These are phyloP conservation scores for Psilopogon haemacephalus DNA, from an alignment of 2,113 vertebrate genomes.

Conservation along the genomic window DNA sequence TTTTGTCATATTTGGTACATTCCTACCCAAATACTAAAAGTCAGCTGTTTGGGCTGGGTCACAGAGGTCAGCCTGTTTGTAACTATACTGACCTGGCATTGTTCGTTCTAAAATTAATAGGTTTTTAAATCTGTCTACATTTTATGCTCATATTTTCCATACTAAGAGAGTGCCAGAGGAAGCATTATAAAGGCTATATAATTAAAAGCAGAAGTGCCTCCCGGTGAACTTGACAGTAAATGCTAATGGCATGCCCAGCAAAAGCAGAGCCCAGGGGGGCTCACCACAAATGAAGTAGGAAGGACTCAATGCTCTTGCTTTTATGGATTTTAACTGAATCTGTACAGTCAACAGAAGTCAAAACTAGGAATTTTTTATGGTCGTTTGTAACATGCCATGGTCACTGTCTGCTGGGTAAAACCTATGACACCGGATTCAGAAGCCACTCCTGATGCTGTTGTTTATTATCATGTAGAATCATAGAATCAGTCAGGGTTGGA, in stretches of 20 bases:
- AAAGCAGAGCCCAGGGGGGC: background rate
- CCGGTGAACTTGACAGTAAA: constrained; percentile 45
- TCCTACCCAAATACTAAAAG: background rate
- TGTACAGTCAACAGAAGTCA: background rate
- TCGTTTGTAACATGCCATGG: background rate
- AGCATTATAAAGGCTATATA: constrained; percentile 17
- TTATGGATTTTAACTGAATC: background rate
- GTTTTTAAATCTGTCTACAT: constrained; percentile 43
- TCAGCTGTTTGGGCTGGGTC: constrained; percentile 26
- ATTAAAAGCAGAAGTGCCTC: constrained; percentile 57
- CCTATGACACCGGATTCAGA: background rate
- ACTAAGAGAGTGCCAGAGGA: constrained; percentile 21
- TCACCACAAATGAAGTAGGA: background rate
- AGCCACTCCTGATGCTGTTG: background rate
- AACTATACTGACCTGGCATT: background rate
- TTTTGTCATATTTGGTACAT: constrained; percentile 57
- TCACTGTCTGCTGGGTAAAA: background rate
- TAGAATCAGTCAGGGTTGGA: no score
- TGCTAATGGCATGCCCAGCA: constrained; percentile 31
- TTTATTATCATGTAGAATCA: background rate
- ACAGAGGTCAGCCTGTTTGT: background rate
- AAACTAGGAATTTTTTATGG: background rate
- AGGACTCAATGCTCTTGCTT: background rate
- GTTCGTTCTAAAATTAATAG: constrained; percentile 24
- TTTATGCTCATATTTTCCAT: constrained; percentile 48